A percentile compares a stretch with the other conserved stretches of the same genome.
These are phyloP conservation scores for Agrochola lychnidis DNA, from an alignment of 2,888 invertebrate species.

Conservation along the genomic window DNA sequence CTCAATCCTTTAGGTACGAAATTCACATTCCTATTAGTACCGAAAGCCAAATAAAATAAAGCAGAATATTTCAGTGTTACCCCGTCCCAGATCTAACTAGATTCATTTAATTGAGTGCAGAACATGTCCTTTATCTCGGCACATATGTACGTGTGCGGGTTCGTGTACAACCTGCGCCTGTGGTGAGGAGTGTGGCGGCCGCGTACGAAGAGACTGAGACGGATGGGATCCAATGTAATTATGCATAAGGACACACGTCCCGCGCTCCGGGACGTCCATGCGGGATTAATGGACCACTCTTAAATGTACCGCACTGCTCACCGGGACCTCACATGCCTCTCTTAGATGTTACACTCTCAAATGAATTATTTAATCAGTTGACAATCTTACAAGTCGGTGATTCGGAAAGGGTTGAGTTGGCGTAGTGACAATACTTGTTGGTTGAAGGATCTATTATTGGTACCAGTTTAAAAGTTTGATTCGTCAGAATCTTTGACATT, in stretches of 20 bases:
- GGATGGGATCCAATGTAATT: conserved; percentile 71
- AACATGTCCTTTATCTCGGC: conserved; percentile 41
- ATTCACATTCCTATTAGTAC: conserved; percentile 14
- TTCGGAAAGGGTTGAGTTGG: not conserved
- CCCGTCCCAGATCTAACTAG: conserved; percentile 19
- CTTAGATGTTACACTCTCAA: conserved; percentile 21
- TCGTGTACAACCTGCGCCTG: conserved; percentile 32
- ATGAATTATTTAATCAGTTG: conserved; percentile 33
- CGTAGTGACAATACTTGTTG: not conserved
- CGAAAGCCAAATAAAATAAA: conserved; percentile 24
- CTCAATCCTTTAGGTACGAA: not conserved
- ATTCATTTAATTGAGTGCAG: conserved; percentile 62
- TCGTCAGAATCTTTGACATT: not conserved
- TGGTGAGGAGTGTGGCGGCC: conserved; percentile 37
- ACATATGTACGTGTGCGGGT: conserved; percentile 6
- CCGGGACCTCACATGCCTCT: conserved; percentile 15
- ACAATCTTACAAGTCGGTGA: conserved; percentile 6
- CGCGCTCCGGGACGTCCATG: conserved; percentile 55
- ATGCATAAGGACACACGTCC: conserved; percentile 71
- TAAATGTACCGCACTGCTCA: conserved; percentile 42
- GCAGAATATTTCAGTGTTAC: not conserved
- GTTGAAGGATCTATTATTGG: not conserved
- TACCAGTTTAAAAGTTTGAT: conserved; percentile 1
- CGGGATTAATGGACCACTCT: conserved; percentile 70
- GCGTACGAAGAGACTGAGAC: conserved; percentile 65